Evolutionary conservation across 2,797 vertebrate genomes (phyloP).

Genomic region (Morelia viridis): DNA sequence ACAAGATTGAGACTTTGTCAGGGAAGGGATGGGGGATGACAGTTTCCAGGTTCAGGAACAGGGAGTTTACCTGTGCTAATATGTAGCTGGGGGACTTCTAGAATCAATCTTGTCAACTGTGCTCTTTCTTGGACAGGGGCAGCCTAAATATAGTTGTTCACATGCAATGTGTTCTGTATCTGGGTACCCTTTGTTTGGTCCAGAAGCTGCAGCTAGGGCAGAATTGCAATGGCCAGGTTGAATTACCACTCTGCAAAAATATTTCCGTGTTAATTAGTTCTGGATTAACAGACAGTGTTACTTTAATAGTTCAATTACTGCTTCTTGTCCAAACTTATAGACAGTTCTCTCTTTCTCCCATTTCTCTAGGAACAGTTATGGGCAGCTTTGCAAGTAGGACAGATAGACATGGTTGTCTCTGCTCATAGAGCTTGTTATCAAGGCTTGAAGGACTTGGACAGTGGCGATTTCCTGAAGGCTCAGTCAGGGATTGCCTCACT

Average conservation of each 20-base stretch:
- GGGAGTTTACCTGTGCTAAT: no score
- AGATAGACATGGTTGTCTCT: slow-evolving; percentile 87
- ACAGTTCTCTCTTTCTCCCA: neutral
- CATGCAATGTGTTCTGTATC: no score
- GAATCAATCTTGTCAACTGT: no score
- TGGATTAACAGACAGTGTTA: neutral
- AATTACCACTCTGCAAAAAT: neutral
- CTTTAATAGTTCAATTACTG: neutral
- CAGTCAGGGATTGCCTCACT: slow-evolving; percentile 86
- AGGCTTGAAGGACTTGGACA: slow-evolving; percentile 77
- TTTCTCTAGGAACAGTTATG: slow-evolving; percentile 73
- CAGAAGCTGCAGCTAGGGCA: no score
- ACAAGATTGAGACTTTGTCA: no score
- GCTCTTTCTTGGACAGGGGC: no score
- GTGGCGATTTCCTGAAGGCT: slow-evolving; percentile 80
- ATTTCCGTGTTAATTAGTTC: neutral
- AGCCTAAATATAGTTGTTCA: no score
- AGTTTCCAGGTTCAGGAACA: no score
- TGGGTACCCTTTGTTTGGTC: no score
- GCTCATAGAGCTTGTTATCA: slow-evolving; percentile 84
- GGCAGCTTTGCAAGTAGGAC: slow-evolving; percentile 75
- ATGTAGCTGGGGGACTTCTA: no score
- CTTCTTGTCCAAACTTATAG: neutral
- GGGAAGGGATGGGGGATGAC: no score
- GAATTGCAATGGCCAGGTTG: neutral